Evolutionary conservation across 2,888 invertebrate genomes (phyloP).

Genomic region (Odontomyia ornata): DNA sequence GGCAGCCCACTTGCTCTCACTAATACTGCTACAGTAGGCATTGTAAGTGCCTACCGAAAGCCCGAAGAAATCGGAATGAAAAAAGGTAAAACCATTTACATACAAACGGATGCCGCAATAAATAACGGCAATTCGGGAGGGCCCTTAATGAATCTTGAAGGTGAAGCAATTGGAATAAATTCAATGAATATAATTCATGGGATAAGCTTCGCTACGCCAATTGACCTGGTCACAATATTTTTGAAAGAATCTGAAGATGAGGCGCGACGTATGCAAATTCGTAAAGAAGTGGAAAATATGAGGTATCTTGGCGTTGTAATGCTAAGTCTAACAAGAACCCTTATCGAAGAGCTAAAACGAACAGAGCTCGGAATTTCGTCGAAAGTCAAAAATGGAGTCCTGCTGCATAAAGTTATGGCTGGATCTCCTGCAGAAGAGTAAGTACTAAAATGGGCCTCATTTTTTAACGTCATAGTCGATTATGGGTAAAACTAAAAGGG

Average conservation of each 20-base stretch:
- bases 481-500: too few species aligned
- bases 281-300: slow-evolving; percentile 46
- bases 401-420: neutral
- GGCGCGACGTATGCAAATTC: neutral
- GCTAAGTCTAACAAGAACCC: neutral
- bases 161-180: neutral
- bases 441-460: slow-evolving; percentile 59
- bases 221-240: neutral
- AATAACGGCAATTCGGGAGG: slow-evolving; percentile 97
- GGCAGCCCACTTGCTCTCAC: slow-evolving; percentile 89
- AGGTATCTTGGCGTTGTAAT: slow-evolving; percentile 46
- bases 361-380: neutral
- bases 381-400: neutral
- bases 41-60: slow-evolving; percentile 79
- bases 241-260: neutral
- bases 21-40: slow-evolving; percentile 92
- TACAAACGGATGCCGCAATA: slow-evolving; percentile 95
- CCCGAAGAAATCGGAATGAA: slow-evolving; percentile 76
- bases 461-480: too few species aligned
- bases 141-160: slow-evolving; percentile 67
- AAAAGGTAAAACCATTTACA: slow-evolving; percentile 81
- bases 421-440: neutral
- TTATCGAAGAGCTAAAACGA: slow-evolving; percentile 8
- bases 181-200: neutral
- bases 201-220: slow-evolving; percentile 1